Evolutionary conservation across 2,113 vertebrate species (phyloP).

Genomic region (Alligator mississippiensis): DNA sequence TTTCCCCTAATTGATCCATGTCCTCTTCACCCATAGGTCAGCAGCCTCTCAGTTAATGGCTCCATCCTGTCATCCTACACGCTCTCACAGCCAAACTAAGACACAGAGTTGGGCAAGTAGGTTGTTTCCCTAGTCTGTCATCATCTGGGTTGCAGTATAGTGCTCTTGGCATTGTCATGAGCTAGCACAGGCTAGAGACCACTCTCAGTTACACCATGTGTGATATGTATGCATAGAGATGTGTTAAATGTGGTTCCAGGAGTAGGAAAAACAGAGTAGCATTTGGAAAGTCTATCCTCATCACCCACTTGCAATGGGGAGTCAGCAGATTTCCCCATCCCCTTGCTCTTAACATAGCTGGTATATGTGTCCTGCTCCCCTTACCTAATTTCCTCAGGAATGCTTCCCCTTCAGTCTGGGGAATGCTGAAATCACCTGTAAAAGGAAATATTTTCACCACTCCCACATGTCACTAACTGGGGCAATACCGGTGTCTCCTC

Average conservation of each 20-base stretch:
- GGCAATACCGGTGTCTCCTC: not conserved
- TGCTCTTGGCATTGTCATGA: no score
- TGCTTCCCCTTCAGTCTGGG: not conserved
- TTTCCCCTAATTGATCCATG: not conserved
- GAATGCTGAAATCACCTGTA: not conserved
- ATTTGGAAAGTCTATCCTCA: fast-evolving
- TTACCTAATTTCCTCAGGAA: not conserved
- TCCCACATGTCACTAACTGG: not conserved
- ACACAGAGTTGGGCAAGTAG: not conserved
- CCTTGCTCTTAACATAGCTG: not conserved
- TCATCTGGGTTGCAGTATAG: no score
- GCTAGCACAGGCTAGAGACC: no score
- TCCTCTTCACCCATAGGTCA: not conserved
- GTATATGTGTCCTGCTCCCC: not conserved
- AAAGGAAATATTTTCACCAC: not conserved
- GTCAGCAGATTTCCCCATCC: not conserved
- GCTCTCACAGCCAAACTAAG: not conserved
- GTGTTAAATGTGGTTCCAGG: not conserved
- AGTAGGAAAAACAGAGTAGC: not conserved
- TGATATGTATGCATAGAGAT: not conserved
- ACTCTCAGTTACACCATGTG: no score
- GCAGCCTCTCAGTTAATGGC: not conserved
- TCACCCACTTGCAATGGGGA: not conserved
- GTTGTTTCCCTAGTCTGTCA: not conserved
- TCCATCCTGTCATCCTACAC: not conserved